These are phyloP conservation scores for Delichon dasypus DNA, from an alignment of 2,797 vertebrate genomes.

Conservation along the genomic window DNA sequence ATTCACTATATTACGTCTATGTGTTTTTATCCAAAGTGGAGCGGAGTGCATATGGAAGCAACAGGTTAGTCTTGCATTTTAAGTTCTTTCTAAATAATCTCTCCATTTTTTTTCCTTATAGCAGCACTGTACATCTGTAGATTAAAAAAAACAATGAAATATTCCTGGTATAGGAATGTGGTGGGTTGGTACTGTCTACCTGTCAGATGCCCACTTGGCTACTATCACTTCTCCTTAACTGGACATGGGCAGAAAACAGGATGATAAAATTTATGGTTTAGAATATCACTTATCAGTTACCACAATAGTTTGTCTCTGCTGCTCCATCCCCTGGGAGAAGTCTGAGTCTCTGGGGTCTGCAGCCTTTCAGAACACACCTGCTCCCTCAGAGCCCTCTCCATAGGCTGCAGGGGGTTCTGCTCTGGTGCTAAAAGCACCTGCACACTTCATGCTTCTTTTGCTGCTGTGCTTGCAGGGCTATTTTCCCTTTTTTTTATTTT, in stretches of 20 bases:
- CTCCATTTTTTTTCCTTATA: background rate
- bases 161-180: background rate
- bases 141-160: background rate
- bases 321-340: background rate
- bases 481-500: background rate
- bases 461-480: background rate
- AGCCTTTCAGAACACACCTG: background rate
- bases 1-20: background rate
- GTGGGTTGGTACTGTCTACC: background rate
- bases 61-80: background rate
- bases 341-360: background rate
- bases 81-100: background rate
- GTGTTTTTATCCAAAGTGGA: background rate
- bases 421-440: fast-evolving
- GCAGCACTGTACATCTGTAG: background rate
- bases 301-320: background rate
- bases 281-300: background rate
- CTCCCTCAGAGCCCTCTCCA: background rate
- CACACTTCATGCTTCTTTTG: background rate
- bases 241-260: background rate
- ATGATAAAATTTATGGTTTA: background rate
- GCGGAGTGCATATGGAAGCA: background rate
- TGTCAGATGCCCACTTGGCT: background rate
- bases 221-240: background rate
- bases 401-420: background rate